phyloP scores from a whole-genome alignment of 2,888 invertebrate species.

The Neelides folsomi region DNA sequence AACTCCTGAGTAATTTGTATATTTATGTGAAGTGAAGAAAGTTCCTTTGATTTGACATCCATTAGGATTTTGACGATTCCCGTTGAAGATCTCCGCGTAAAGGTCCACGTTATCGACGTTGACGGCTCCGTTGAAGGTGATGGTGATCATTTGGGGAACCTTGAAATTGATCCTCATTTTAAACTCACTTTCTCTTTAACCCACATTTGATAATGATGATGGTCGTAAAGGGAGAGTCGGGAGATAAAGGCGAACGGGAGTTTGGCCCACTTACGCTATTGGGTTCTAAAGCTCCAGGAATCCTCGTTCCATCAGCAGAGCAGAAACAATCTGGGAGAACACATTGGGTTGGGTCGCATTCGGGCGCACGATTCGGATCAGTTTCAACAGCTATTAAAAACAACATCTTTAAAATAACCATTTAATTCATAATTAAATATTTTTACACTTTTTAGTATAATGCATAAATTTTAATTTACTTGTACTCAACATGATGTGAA shows the following conservation, averaged over 20 bases:
- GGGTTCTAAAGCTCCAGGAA: conserved; percentile 54
- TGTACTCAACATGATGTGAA: no score
- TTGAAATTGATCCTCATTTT: conserved; percentile 9
- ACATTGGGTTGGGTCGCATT: conserved; percentile 74
- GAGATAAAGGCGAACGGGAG: not conserved
- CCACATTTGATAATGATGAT: not conserved
- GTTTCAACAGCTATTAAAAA: conserved; percentile 25
- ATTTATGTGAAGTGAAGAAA: conserved; percentile 84
- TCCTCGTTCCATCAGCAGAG: conserved; percentile 75
- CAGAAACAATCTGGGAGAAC: conserved; percentile 87
- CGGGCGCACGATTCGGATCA: conserved; percentile 82
- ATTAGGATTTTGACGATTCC: conserved; percentile 77
- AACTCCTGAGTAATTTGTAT: conserved; percentile 57
- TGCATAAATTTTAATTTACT: no score
- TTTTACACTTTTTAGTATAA: no score
- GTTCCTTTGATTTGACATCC: conserved; percentile 60
- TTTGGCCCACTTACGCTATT: conserved; percentile 17
- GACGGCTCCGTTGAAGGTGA: conserved; percentile 87
- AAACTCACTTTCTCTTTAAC: not conserved
- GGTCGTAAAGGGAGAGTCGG: not conserved
- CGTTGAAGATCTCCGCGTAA: conserved; percentile 73
- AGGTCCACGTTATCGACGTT: conserved; percentile 89
- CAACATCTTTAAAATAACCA: not conserved
- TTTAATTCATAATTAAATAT: no score
- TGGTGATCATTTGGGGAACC: conserved; percentile 87